Percentiles rank a stretch among this genome's conserved stretches.
Conservation (phyloP, 2,888 invertebrate genomes). For the Poecilus cupreus region DNA sequence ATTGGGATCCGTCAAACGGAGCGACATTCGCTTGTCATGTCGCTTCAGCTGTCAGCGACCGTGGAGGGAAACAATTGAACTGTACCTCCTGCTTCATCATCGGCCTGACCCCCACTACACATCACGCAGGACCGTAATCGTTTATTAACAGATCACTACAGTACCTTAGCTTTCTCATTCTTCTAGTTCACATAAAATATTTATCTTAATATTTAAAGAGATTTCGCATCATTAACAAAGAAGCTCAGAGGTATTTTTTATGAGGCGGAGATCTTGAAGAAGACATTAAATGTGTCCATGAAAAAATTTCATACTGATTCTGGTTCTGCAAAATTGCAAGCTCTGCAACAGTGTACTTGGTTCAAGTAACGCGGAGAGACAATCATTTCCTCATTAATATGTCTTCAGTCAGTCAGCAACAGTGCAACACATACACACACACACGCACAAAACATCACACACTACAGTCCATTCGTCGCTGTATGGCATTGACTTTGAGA, state of each 20-base stretch:
- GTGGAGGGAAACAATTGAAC: slow-evolving; percentile 53
- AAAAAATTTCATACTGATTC: neutral
- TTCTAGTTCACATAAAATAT: no score
- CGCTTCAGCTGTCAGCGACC: slow-evolving; percentile 56
- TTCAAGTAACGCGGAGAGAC: neutral
- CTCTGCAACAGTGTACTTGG: neutral
- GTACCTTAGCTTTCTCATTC: no score
- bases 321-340: neutral
- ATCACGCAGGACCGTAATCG: neutral
- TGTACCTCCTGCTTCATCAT: slow-evolving; percentile 49
- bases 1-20: slow-evolving; percentile 58
- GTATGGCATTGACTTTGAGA: no score
- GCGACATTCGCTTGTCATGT: slow-evolving; percentile 59
- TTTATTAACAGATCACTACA: no score
- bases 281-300: neutral
- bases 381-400: slow-evolving; percentile 57
- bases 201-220: no score
- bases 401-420: slow-evolving; percentile 42
- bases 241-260: no score
- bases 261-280: no score
- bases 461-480: no score
- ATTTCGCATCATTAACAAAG: no score
- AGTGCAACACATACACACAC: no score
- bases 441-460: no score
- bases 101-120: neutral